These are phyloP conservation scores for Galeopterus variegatus DNA, from an alignment of 2,113 vertebrate genomes.

Conservation along the genomic window DNA sequence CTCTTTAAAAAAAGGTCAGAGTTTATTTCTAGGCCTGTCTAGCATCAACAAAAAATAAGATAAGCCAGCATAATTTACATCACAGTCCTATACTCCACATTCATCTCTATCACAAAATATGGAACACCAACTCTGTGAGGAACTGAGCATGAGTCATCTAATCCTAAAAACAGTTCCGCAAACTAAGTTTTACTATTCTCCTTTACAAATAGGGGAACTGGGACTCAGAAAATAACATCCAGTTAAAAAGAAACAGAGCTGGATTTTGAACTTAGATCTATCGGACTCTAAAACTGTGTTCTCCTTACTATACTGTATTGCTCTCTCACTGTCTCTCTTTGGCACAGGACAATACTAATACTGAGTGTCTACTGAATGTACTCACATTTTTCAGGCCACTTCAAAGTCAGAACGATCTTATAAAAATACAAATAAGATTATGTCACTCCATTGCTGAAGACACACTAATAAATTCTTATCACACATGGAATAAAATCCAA, in stretches of 20 bases:
- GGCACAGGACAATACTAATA: background rate
- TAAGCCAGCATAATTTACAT: background rate
- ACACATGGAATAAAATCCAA: background rate
- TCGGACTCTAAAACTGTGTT: background rate
- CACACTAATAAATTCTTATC: background rate
- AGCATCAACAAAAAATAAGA: background rate
- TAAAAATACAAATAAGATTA: background rate
- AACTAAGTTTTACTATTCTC: background rate
- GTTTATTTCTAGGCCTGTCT: constrained; percentile 28
- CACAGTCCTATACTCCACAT: background rate
- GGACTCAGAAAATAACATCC: background rate
- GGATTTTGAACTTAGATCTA: background rate
- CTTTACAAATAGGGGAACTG: background rate
- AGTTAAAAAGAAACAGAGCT: background rate
- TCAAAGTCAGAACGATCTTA: background rate
- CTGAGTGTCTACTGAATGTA: background rate
- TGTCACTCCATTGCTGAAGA: background rate
- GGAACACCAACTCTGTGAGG: background rate
- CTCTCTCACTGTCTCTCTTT: background rate
- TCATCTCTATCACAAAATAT: background rate
- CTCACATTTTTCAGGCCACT: background rate
- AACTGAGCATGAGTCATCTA: background rate
- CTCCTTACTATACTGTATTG: background rate
- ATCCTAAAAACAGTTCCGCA: background rate
- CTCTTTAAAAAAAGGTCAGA: constrained; percentile 40